A percentile compares a stretch with the other conserved stretches of the same genome.
These are phyloP conservation scores for Halyomorpha halys DNA, from an alignment of 1,140 invertebrate species.

Conservation along the genomic window DNA sequence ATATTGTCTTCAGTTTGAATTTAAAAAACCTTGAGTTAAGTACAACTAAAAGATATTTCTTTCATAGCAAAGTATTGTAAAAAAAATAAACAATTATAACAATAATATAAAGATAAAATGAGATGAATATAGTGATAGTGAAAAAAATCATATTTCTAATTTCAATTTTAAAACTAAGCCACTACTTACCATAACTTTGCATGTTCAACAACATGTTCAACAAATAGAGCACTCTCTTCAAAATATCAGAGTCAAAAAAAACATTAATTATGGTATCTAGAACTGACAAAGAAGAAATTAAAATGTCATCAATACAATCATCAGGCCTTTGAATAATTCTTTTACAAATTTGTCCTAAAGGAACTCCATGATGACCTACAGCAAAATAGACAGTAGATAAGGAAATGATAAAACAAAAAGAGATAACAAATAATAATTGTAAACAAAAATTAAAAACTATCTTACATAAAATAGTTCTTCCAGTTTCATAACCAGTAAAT, in stretches of 20 bases:
- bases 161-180: not conserved
- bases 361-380: conserved; percentile 19
- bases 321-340: conserved; percentile 10
- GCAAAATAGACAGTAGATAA: not conserved
- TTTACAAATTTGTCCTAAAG: conserved; percentile 11
- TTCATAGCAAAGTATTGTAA: too few species aligned
- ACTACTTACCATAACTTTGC: not conserved
- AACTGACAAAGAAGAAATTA: conserved; percentile 23
- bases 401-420: too few species aligned
- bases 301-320: conserved; percentile 22
- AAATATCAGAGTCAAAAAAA: conserved; percentile 21
- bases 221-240: conserved; percentile 16
- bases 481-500: conserved; percentile 25
- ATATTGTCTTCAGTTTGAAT: too few species aligned
- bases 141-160: too few species aligned
- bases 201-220: conserved; percentile 9
- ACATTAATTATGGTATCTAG: conserved; percentile 22
- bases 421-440: not conserved
- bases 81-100: too few species aligned
- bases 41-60: too few species aligned
- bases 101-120: too few species aligned
- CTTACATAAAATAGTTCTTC: conserved; percentile 25
- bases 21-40: too few species aligned
- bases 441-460: not conserved
- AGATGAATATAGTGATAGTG: too few species aligned